Conservation (phyloP, 2,113 vertebrate genomes). For the Pollimyrus isidori region DNA sequence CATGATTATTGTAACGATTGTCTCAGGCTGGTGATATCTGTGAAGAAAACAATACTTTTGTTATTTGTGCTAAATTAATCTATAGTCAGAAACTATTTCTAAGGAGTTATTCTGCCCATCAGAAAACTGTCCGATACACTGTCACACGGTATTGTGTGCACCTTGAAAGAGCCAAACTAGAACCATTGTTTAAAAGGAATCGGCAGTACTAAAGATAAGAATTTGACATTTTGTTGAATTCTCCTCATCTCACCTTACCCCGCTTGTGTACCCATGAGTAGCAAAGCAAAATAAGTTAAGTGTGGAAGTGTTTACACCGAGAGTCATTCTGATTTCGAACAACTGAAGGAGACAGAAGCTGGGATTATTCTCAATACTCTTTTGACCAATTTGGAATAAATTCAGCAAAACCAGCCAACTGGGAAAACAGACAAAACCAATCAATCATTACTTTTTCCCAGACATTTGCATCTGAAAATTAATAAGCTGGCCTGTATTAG, state of each 20-base stretch:
- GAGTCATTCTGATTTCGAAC: background rate
- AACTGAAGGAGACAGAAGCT: background rate
- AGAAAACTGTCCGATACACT: background rate
- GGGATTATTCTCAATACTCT: background rate
- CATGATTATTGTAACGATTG: background rate
- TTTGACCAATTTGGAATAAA: background rate
- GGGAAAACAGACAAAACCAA: background rate
- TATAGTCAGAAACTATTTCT: background rate
- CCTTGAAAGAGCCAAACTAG: background rate
- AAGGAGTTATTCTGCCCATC: background rate
- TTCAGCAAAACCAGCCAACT: background rate
- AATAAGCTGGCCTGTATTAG: background rate
- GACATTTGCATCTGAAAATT: background rate
- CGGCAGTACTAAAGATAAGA: background rate
- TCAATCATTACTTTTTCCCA: background rate
- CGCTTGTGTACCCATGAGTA: background rate
- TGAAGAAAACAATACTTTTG: background rate
- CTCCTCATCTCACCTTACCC: background rate
- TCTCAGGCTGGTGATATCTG: background rate
- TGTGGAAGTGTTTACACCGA: background rate
- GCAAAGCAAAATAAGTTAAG: background rate
- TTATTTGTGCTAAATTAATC: background rate
- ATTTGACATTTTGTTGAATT: background rate
- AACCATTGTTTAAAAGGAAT: background rate
- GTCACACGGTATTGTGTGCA: background rate